Base-by-base conservation (phyloP, 2,888 invertebrate genomes). In the Brenthis ino region DNA sequence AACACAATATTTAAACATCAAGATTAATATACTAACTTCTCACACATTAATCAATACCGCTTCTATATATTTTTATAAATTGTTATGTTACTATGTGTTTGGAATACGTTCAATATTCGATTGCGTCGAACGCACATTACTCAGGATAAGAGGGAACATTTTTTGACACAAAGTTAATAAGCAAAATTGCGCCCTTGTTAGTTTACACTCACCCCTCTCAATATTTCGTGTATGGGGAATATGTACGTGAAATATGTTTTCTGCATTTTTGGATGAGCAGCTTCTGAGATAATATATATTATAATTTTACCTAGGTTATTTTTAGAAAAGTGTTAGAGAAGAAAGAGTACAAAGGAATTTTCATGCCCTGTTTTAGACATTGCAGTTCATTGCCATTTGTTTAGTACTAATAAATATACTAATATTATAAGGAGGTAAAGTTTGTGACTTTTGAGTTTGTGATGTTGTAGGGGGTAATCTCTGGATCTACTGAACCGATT, bases 121-220 rank as follows among this genome's bases (percentile, higher is more conserved):
- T 81, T 80, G 82, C 76, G 78, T 28, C 80, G 77, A 20, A 77
- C 75, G 82, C 79, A 78, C 80, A 83, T 85, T 80, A 84, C 82
- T 86, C 83, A 85, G 84, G 85, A 88, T 88, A 86, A 85, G 80
- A 82, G 85, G 83, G 83, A 82, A 84, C 80, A 80, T 79, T 84
- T 20, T 89, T 84, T 87, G 91, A 88, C 88, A 82, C 86, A 81
- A 80, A 85, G 87, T 89, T 91, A 91, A 91, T 91, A 89, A 89
- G 85, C 84, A 60, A 83, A 80, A 77, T 83, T 83, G 82, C 89
- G 83, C 91, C 89, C 91, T 84, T 87, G 88, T 89, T 91, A 86
- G 86, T 88, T 85, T 82, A 84, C 87, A 85, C 87, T 81, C 81
- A 82, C 86, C 88, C 88, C 79, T 78, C 72, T 72, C 77, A 81